Evolutionary conservation across 2,797 vertebrate genomes (phyloP).

Genomic region (Poecile montanus): DNA sequence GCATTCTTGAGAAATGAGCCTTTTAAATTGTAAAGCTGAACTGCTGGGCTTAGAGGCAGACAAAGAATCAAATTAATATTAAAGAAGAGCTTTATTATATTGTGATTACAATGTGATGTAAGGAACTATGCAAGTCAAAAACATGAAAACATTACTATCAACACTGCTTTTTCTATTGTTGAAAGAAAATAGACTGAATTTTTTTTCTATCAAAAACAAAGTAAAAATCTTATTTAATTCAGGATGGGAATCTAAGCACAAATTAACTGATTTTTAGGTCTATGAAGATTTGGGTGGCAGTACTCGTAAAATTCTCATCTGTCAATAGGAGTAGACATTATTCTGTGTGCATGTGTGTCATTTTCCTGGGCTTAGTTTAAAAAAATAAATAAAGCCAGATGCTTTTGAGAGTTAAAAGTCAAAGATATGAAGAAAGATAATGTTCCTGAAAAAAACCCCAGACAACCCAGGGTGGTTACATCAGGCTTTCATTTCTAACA

Average conservation of each 20-base stretch:
- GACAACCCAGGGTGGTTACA: not conserved
- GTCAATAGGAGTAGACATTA: not conserved
- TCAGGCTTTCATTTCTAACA: slow-evolving; percentile 55
- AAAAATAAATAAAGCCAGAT: not conserved
- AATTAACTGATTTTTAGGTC: not conserved
- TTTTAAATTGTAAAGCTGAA: not conserved
- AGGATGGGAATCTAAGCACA: not conserved
- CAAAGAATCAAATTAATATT: not conserved
- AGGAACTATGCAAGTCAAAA: not conserved
- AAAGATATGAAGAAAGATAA: not conserved
- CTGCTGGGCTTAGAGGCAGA: not conserved
- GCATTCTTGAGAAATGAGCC: slow-evolving; percentile 29
- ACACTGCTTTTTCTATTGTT: not conserved
- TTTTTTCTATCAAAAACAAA: not conserved
- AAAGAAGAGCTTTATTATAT: not conserved
- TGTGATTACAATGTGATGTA: not conserved
- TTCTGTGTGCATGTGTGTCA: not conserved
- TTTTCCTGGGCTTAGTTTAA: not conserved
- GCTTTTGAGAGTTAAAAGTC: not conserved
- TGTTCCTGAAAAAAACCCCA: not conserved
- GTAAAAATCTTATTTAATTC: not conserved
- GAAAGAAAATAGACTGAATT: not conserved
- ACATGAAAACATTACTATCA: not conserved
- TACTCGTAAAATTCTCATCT: not conserved
- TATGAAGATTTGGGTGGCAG: not conserved